These are phyloP conservation scores for Sarcophaga bullata DNA, from an alignment of 1,140 invertebrate genomes.

Conservation along the genomic window DNA sequence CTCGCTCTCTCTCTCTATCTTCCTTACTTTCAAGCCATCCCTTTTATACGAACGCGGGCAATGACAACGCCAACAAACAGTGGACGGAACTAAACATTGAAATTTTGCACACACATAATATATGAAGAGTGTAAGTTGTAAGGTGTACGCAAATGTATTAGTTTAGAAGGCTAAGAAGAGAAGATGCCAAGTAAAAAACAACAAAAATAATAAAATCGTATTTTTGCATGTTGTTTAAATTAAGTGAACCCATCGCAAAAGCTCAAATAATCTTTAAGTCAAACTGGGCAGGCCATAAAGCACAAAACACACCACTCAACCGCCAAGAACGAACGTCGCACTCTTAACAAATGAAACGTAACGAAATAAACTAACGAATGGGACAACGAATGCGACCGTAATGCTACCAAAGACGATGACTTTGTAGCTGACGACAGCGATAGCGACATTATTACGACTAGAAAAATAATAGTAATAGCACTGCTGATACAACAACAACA, in stretches of 20 bases:
- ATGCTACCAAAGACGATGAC: no score
- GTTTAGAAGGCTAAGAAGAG: neutral
- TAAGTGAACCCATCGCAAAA: conserved; percentile 39
- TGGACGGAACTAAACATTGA: neutral
- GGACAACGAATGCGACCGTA: no score
- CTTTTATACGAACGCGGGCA: no score
- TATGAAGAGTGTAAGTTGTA: no score
- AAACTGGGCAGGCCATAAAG: conserved; percentile 37
- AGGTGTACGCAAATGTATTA: neutral
- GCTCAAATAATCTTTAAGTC: conserved; percentile 37
- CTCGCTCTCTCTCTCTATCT: no score
- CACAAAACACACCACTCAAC: neutral
- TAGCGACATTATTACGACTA: conserved; percentile 15
- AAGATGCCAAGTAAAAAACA: neutral
- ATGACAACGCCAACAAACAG: neutral
- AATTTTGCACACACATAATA: neutral
- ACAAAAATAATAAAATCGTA: conserved; percentile 14
- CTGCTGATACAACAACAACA: neutral
- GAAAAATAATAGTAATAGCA: conserved; percentile 10
- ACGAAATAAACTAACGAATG: no score
- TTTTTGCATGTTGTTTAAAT: conserved; percentile 42
- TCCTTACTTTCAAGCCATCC: no score
- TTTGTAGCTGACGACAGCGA: neutral
- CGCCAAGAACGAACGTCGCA: neutral
- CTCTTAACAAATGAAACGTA: no score